phyloP scores from a whole-genome alignment of 2,888 invertebrate species.

The Philereme transversata region DNA sequence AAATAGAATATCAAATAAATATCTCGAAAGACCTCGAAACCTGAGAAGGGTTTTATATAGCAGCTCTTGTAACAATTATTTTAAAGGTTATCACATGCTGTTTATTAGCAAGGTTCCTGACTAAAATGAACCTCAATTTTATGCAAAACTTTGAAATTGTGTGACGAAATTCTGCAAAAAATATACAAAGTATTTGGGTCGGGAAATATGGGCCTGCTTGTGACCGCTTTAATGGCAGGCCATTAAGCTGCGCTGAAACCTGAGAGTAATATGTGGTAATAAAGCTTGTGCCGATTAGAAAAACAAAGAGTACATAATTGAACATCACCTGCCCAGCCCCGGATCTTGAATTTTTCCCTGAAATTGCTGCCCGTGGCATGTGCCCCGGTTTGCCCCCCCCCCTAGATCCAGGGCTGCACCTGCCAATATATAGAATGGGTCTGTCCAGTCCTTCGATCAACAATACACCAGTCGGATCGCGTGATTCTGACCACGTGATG shows the following conservation, averaged over 20 bases:
- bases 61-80: not conserved
- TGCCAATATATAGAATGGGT: no score
- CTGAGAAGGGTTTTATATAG: not conserved
- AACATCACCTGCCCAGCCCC: no score
- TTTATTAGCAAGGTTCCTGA: slow-evolving; percentile 5
- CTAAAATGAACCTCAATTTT: slow-evolving; percentile 3
- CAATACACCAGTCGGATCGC: no score
- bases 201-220: slow-evolving; percentile 28
- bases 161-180: not conserved
- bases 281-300: no score
- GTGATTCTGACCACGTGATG: no score
- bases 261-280: not conserved
- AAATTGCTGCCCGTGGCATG: no score
- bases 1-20: not conserved
- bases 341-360: no score
- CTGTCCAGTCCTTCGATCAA: no score
- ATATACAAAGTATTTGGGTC: slow-evolving; percentile 18
- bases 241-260: slow-evolving; percentile 23
- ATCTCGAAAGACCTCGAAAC: not conserved
- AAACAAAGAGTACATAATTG: no score
- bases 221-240: slow-evolving; percentile 29
- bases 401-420: no score
- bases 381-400: no score
- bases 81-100: slow-evolving; percentile 6
- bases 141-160: not conserved